phyloP scores from a whole-genome alignment of 2,113 vertebrate genomes.

The Sapayoa aenigma region DNA sequence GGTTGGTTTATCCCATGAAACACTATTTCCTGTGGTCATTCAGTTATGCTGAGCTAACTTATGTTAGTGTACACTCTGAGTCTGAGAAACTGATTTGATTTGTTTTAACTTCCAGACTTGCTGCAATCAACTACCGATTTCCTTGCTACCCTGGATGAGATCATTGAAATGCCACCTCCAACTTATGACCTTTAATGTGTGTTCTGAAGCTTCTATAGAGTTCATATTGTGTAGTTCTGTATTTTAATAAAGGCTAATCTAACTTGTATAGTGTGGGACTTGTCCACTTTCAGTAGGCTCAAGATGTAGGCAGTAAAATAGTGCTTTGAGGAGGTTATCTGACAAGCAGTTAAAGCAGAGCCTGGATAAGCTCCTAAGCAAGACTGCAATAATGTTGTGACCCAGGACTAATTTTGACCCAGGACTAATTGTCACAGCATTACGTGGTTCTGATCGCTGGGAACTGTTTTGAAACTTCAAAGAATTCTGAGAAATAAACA shows the following conservation, averaged over 20 bases:
- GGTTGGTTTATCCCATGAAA: not conserved
- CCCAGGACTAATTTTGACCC: no score
- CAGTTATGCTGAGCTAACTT: not conserved
- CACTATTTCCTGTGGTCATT: not conserved
- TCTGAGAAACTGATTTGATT: not conserved
- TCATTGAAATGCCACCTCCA: conserved; percentile 67
- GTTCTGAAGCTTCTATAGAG: not conserved
- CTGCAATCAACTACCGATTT: conserved; percentile 62
- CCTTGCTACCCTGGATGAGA: conserved; percentile 69
- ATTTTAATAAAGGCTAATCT: conserved; percentile 63
- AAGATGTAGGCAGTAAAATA: not conserved
- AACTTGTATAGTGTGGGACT: not conserved
- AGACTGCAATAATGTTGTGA: not conserved
- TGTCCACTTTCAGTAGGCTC: not conserved
- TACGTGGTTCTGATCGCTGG: not conserved
- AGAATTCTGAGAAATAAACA: not conserved
- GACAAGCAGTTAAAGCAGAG: not conserved
- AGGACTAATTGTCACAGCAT: not conserved
- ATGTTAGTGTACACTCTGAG: not conserved
- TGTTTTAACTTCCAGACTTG: conserved; percentile 50
- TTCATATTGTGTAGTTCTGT: not conserved
- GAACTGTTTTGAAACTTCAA: not conserved
- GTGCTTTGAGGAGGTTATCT: not conserved
- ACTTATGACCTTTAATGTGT: conserved; percentile 33
- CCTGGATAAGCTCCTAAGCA: not conserved